phyloP scores from a whole-genome alignment of 2,888 invertebrate genomes.

The Clanis bilineata region DNA sequence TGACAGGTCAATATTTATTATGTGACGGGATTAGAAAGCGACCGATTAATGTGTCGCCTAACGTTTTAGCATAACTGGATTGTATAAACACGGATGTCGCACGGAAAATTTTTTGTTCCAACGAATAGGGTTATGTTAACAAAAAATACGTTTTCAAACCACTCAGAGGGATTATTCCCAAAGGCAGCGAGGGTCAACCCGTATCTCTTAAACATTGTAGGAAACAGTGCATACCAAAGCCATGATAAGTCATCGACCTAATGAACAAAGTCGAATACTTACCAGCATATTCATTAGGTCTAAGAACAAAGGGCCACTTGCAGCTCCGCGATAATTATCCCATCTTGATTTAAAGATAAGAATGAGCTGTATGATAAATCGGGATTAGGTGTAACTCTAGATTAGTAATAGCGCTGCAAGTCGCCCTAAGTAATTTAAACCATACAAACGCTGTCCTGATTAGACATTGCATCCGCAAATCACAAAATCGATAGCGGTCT shows the following conservation, averaged over 20 bases:
- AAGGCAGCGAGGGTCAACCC: neutral
- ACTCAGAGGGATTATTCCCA: neutral
- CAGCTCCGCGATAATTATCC: too few relatives aligned
- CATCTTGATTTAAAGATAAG: too few relatives aligned
- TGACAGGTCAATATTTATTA: neutral
- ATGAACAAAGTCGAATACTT: neutral
- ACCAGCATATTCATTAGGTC: neutral
- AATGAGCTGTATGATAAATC: too few relatives aligned
- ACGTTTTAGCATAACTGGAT: neutral
- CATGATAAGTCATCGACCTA: neutral
- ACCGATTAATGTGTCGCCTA: neutral
- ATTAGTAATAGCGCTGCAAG: too few relatives aligned
- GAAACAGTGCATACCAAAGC: neutral
- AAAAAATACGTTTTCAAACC: neutral
- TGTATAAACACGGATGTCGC: neutral
- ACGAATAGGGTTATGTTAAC: neutral
- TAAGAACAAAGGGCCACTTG: neutral
- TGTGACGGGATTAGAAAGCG: neutral
- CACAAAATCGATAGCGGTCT: conserved; percentile 21
- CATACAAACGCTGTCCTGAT: neutral
- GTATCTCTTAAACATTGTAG: neutral
- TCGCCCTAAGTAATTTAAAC: neutral
- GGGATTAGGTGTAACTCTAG: too few relatives aligned
- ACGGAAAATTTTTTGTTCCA: neutral
- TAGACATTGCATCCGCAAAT: conserved; percentile 23